Conservation (phyloP, 2,113 vertebrate species). For the Mus spicilegus region DNA sequence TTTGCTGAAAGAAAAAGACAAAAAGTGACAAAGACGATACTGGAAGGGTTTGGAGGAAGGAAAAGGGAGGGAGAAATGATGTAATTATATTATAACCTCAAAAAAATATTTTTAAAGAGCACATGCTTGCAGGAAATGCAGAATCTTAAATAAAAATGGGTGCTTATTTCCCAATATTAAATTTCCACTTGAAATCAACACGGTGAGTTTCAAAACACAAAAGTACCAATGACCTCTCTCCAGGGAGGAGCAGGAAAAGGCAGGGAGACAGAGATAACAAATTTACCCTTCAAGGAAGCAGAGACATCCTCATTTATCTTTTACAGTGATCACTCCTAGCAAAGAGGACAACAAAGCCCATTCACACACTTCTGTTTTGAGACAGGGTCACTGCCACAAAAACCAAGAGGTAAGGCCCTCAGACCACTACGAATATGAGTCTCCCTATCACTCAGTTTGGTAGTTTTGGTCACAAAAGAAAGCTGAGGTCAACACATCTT, state of each 20-base stretch:
- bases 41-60: not conserved
- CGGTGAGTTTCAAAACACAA: conserved; percentile 72
- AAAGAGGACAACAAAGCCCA: conserved; percentile 68
- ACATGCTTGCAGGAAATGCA: conserved; percentile 53
- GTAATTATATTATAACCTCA: not conserved
- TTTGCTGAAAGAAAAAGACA: not conserved
- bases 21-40: not conserved
- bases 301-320: conserved; percentile 65
- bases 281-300: conserved; percentile 57
- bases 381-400: conserved; percentile 44
- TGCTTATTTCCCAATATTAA: conserved; percentile 45
- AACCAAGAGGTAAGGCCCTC: not conserved
- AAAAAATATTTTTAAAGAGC: not conserved
- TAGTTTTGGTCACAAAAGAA: not conserved
- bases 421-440: not conserved
- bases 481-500: conserved; percentile 15
- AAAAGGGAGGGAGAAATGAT: not conserved
- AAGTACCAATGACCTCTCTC: conserved; percentile 55
- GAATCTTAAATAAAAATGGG: conserved; percentile 50
- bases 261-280: conserved; percentile 64
- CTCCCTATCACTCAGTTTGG: not conserved
- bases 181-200: conserved; percentile 49
- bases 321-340: conserved; percentile 58
- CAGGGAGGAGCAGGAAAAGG: conserved; percentile 53
- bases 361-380: conserved; percentile 66